These are phyloP conservation scores for Scyliorhinus canicula DNA, from an alignment of 2,797 vertebrate species.

Conservation along the genomic window DNA sequence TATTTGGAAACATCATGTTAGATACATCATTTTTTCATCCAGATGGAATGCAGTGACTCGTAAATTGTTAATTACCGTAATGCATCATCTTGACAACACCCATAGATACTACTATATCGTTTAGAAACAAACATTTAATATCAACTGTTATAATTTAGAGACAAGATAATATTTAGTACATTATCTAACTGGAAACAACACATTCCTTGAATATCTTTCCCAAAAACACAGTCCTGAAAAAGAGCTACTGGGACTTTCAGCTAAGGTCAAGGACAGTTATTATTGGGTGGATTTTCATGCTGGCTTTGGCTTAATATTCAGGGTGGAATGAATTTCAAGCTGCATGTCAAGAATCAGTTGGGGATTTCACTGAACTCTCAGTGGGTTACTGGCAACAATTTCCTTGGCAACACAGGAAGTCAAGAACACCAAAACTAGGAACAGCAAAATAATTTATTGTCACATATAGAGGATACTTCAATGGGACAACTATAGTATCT, in stretches of 20 bases:
- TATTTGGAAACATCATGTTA: slow-evolving; percentile 18
- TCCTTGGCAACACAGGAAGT: not conserved
- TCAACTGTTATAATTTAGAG: not conserved
- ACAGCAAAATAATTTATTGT: not conserved
- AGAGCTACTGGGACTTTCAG: not conserved
- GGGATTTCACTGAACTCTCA: not conserved
- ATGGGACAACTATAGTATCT: not conserved
- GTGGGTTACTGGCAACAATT: not conserved
- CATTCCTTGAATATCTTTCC: not conserved
- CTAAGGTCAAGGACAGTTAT: not conserved
- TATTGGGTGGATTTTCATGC: not conserved
- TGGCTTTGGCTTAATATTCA: slow-evolving; percentile 1
- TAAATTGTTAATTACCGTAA: slow-evolving; percentile 11
- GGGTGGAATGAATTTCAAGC: slow-evolving; percentile 23
- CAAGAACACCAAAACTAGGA: not conserved
- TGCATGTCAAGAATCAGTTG: not conserved
- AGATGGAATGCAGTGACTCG: not conserved
- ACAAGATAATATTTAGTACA: slow-evolving; percentile 7
- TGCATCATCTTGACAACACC: not conserved
- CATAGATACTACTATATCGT: not conserved
- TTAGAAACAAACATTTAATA: not conserved
- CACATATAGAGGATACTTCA: not conserved
- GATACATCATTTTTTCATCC: slow-evolving; percentile 24
- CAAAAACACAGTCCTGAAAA: not conserved
- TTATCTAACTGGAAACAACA: not conserved